Evolutionary conservation across 2,113 vertebrate genomes (phyloP), one percentile per base, ranked within the genome.

Genomic region (Stigmatopora nigra): DNA sequence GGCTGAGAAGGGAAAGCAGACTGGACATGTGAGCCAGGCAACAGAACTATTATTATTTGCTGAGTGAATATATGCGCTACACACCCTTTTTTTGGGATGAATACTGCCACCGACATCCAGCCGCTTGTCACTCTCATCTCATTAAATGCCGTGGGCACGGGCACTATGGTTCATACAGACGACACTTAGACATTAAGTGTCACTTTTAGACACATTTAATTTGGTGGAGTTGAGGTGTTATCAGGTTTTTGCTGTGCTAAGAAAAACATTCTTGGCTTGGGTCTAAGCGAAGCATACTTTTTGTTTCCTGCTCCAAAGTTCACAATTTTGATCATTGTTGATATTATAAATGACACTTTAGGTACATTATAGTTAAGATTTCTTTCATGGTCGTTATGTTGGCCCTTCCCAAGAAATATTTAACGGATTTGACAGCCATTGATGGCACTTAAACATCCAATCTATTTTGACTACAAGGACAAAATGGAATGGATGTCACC

Each of bases 11-110:
- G 25, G 49, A 75, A 73, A 63, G 72, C 65, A 38, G 57, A 66
- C 65, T 71, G 67, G 55, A 68, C 69, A 44, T 67, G 41, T 52
- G 63, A 75, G 47, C 16, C 56, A 69, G 75, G 53, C 76, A 70
- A 73, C 67, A 74, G 52, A 65, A 78, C 78, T 81, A 72, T 76
- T 76, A 78, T 82, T 81, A 83, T 84, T 85, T 82, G 69, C 75
- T 75, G 74, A 78, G 64, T 69, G 64, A 66, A 63, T 69, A 65
- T 68, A 72, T 58, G 31, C 64, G 38, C 66, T 67, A 48, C 65
- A 44, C 51, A 65, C 19, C 53, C 9, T 52, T n/a, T 51, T 63
- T 72, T 55, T 71, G 22, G 44, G 55, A 51, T 61, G 61, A 64
- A 75, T 70, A 60, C 61, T 77, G 72, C 78, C 61, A 78, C 73